Evolutionary conservation across 2,113 vertebrate species (phyloP).

Genomic region (Tragelaphus buxtoni): DNA sequence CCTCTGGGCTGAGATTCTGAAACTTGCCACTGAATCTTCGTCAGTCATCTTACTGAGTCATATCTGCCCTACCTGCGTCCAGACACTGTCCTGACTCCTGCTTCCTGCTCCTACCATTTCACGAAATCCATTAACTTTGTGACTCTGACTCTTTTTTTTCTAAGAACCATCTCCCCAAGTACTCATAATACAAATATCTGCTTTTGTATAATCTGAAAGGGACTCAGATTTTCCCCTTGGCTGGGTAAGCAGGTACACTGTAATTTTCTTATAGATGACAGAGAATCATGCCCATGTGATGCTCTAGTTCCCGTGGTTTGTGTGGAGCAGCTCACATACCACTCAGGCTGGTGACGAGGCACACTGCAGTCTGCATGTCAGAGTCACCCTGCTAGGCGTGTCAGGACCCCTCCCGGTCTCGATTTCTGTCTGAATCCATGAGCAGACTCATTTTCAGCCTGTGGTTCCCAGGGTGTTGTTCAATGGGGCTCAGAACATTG

Average conservation of each 20-base stretch:
- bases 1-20: too few species aligned
- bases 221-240: background rate
- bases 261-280: background rate
- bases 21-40: too few species aligned
- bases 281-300: background rate
- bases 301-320: accelerated
- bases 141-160: background rate
- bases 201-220: background rate
- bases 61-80: background rate
- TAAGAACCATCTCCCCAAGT: background rate
- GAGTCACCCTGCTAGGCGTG: background rate
- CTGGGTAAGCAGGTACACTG: background rate
- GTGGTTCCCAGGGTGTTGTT: background rate
- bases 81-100: background rate
- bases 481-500: background rate
- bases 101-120: too few species aligned
- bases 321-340: accelerated
- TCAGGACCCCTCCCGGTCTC: background rate
- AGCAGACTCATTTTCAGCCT: background rate
- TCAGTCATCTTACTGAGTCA: background rate
- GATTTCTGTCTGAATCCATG: background rate
- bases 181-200: background rate
- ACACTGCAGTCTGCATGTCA: background rate
- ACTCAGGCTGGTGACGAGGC: accelerated
- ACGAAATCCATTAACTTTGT: background rate